Evolutionary conservation across 2,888 invertebrate genomes (phyloP), one percentile per base, ranked within the genome.

Genomic region (Galerucella pusilla): DNA sequence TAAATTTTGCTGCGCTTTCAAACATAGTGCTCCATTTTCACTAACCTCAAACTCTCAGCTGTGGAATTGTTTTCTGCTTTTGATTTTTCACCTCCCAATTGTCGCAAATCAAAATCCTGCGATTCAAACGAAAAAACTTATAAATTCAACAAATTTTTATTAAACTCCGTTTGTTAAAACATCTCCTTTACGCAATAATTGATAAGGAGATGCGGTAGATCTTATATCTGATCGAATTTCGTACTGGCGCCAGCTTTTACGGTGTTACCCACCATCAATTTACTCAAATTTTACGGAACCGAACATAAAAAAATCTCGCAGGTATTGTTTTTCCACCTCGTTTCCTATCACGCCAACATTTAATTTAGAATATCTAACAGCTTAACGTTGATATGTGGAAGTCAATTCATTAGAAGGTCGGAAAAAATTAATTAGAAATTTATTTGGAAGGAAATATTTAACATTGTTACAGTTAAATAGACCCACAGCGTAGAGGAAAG

Each of bases 241-340:
- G 10, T 10, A 45, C 42, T 71, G 64, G 64, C 71, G 65, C 64
- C 64, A 54, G 16, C 16, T 35, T 64, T 45, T 45, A 20, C 64
- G 64, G 64, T 46, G 2, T 46, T 11, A 16, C 20, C 64, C 14
- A 42, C 45, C 64, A 65, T 10, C 20, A 45, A 65, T 65, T 65
- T 45, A 65, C 16, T 46, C 20, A 65, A 65, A 42, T 42, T 65
- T 65, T 46, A 46, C 46, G 64, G 46, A 54, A 54, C 54, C 14
- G 14, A n/a, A 54, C n/a, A 54, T 1, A 16, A 54, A 54, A 67
- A 68, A 42, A 16, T 54, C 42, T 42, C 57, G 42, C n/a, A 57
- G 9, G 12, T 66, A 68, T 68, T 68, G 68, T 68, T 68, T 68
- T 68, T 68, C 68, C 68, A 57, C 54, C n/a, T 68, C 68, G 57